Evolutionary conservation across 2,888 invertebrate species (phyloP).

Genomic region (Epistrophe grossulariae): DNA sequence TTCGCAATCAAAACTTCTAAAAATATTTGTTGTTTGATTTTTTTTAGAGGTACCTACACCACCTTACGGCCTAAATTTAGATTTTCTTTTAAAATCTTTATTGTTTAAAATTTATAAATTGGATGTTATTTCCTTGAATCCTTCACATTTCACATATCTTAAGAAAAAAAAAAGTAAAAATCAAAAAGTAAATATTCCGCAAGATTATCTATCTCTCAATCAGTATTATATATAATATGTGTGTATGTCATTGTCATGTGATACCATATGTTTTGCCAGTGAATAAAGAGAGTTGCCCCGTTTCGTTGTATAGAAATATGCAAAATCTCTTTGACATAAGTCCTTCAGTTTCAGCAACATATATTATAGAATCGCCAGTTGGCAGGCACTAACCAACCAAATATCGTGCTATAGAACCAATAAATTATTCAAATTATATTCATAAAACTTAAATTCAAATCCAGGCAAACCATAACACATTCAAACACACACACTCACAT

Average conservation of each 20-base stretch:
- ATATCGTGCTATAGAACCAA: conserved; percentile 29
- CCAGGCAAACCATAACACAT: not conserved
- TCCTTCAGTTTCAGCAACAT: conserved; percentile 11
- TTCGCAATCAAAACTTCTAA: no score
- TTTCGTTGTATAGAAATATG: not conserved
- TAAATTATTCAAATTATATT: conserved; percentile 64
- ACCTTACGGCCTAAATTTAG: no score
- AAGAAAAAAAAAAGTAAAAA: no score
- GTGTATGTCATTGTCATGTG: not conserved
- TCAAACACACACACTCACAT: not conserved
- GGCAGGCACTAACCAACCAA: not conserved
- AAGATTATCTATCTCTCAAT: not conserved
- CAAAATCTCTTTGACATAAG: conserved; percentile 24
- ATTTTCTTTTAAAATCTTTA: no score
- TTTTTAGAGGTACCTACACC: no score
- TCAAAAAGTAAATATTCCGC: no score
- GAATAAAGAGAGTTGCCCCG: not conserved
- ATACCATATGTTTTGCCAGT: not conserved
- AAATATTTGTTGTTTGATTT: no score
- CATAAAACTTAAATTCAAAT: conserved; percentile 34
- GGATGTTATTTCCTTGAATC: no score
- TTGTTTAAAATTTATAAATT: no score
- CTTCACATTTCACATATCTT: no score
- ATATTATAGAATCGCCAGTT: conserved; percentile 16
- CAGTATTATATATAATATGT: not conserved